Evolutionary conservation across 2,113 vertebrate genomes (phyloP), one percentile per base, ranked within the genome.

Genomic region (Cyanoderma ruficeps): DNA sequence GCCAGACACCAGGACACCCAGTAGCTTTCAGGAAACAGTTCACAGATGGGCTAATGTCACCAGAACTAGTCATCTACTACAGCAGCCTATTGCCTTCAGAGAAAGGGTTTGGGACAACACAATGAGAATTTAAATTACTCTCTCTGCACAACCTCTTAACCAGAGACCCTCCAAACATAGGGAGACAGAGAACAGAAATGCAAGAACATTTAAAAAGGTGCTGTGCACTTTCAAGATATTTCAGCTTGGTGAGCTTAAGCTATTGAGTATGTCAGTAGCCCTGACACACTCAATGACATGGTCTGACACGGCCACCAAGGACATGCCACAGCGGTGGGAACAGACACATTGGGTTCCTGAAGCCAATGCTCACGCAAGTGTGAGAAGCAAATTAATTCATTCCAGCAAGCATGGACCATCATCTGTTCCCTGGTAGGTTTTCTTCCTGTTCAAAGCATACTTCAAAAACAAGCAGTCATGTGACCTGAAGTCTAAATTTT

Each of bases 181-280:
- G 28, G 25, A 41, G 28, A 19, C 25, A 56, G 15, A 23, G 25
- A 28, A 64, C 20, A 91, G 59, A 77, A 89, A 69, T 31, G 49
- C 4, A 65, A 56, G 16, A 9, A 46, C 28, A 31, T 52, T 44
- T 28, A 5, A 53, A n/a, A 85, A 13, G 50, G 50, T 39, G 1
- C 12, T 55, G 17, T 23, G 30, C 6, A 9, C 6, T 89, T 60
- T 30, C 13, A 44, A 77, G 31, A 8, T 30, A 4, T 41, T 89
- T 69, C 59, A 69, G n/a, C 22, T 33, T 55, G 46, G 30, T 25
- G 35, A 60, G 13, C 10, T 11, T 7, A 50, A 80, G 1, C 4
- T 25, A 17, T 18, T 1, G 1, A 56, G 31, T 31, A 7, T 30
- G 18, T 20, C 6, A 16, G 13, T 3, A 1, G 16, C 17, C 35